Evolutionary conservation across 2,888 invertebrate genomes (phyloP), one percentile per base, ranked within the genome.

Genomic region (Plagiodera versicolora): DNA sequence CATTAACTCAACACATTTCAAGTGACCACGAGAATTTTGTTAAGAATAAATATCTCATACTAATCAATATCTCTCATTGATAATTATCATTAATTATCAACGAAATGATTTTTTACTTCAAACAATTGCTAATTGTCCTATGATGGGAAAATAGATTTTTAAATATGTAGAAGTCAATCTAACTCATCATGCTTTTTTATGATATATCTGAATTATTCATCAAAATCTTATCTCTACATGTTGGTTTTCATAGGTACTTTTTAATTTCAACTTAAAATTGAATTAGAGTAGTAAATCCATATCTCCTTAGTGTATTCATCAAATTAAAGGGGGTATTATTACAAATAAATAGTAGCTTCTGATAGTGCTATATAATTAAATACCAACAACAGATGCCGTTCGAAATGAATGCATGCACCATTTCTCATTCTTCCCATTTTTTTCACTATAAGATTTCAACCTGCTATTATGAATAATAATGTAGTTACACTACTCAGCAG

Each of bases 251-350:
- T 58, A 53, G 28, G 32, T 60, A 60, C 53, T 65, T 60, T 32
- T 62, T 60, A 62, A 65, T 58, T 64, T 63, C 59, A 55, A 64
- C 67, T 67, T 65, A 66, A 70, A 70, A 70, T 69, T 68, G 68
- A 70, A 70, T 70, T 70, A 70, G 67, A 67, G 58, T 61, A 35
- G 57, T 65, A 65, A 59, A 62, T 46, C 70, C 68, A 39, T 52
- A 52, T 52, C 52, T 52, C 39, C 17, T 39, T 68, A 70, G 68
- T 68, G 64, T 67, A 70, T 71, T 74, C 73, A 72, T 69, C 65
- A 72, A 70, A 74, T 73, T 74, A 75, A 69, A 71, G 73, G 71
- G 72, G 73, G 73, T 77, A 75, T 76, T 72, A 75, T 77, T 75
- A 75, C 74, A 71, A 70, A 71, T 74, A 74, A 75, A 73, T 74